Evolutionary conservation across 2,888 invertebrate genomes (phyloP), one percentile per base, ranked within the genome.

Genomic region (Penaeus monodon): DNA sequence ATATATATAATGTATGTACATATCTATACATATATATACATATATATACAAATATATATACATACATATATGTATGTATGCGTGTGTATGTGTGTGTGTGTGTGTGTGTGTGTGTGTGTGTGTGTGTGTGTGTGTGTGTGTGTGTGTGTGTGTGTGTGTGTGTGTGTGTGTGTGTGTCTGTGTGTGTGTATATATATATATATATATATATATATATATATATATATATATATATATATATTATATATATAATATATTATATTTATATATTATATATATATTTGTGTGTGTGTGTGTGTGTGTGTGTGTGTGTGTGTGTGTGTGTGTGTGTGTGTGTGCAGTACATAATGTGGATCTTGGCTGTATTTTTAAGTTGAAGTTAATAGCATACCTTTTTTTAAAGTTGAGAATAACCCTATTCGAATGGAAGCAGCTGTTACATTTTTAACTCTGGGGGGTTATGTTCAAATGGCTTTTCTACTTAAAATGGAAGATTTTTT

Each of bases 1-100:
- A 49, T 33, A 49, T 49, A 14, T 49, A 49, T 49, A 14, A 49
- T 78, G 17, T 78, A 78, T 78, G 63, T 78, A 57, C 17, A 78
- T 78, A 57, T 78, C 4, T 78, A 57, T 22, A n/a, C 63, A 57
- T 78, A n/a, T 57, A 78, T 78, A n/a, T 78, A n/a, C 63, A 78
- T 63, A 78, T 24, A 57, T 57, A 63, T 78, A 57, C 63, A 57
- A 27, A 63, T 78, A n/a, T 78, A n/a, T 63, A 27, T 78, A n/a
- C n/a, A 29, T 78, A 44, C 17, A 49, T 77, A 24, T 77, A 49
- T 77, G 17, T 77, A 49, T 77, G 44, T 77, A 77, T 77, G 44
- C 44, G 12, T 44, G 44, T 77, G 44, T 77, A 77, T 77, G 12
- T 78, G n/a, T 57, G 14, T 78, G 29, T 78, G 22, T 78, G 8